Conservation (phyloP, 2,113 vertebrate genomes). For the Podocnemis expansa region DNA sequence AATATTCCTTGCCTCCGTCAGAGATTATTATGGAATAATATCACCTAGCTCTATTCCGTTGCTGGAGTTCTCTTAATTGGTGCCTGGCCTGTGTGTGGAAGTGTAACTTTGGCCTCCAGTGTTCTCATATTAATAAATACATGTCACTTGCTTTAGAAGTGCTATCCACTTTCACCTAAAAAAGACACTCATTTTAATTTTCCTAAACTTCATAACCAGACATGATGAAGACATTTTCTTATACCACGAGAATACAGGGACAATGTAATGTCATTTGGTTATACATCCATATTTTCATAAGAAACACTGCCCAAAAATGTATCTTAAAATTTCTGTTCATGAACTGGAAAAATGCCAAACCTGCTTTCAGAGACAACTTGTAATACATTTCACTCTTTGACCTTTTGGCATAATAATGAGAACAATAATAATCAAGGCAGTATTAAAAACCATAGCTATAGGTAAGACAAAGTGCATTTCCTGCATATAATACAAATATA, state of each 20-base stretch:
- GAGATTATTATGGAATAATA: slow-evolving; percentile 46
- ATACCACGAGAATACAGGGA: slow-evolving; percentile 39
- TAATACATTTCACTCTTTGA: slow-evolving; percentile 64
- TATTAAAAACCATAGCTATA: slow-evolving; percentile 79
- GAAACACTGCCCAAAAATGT: slow-evolving; percentile 58
- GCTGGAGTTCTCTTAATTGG: not conserved
- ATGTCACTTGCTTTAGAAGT: not conserved
- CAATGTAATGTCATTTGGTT: not conserved
- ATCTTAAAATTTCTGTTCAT: slow-evolving; percentile 53
- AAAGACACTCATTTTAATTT: slow-evolving; percentile 12
- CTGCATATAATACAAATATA: slow-evolving; percentile 83
- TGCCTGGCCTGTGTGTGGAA: not conserved
- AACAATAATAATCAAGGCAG: slow-evolving; percentile 79
- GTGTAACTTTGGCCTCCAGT: not conserved
- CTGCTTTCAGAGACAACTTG: slow-evolving; percentile 27
- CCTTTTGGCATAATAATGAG: slow-evolving; percentile 76
- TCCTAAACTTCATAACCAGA: slow-evolving; percentile 50
- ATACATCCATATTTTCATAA: slow-evolving; percentile 14
- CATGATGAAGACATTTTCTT: slow-evolving; percentile 51
- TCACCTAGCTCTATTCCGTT: slow-evolving; percentile 6
- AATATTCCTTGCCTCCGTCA: slow-evolving; percentile 58
- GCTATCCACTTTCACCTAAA: slow-evolving; percentile 38
- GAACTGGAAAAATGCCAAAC: slow-evolving; percentile 60
- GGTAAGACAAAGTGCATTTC: slow-evolving; percentile 83
- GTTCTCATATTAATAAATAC: slow-evolving; percentile 15